Percentiles rank a stretch among this genome's conserved stretches.
These are phyloP conservation scores for Phrynocephalus guinanensis DNA, from an alignment of 2,797 vertebrate genomes.

Conservation along the genomic window DNA sequence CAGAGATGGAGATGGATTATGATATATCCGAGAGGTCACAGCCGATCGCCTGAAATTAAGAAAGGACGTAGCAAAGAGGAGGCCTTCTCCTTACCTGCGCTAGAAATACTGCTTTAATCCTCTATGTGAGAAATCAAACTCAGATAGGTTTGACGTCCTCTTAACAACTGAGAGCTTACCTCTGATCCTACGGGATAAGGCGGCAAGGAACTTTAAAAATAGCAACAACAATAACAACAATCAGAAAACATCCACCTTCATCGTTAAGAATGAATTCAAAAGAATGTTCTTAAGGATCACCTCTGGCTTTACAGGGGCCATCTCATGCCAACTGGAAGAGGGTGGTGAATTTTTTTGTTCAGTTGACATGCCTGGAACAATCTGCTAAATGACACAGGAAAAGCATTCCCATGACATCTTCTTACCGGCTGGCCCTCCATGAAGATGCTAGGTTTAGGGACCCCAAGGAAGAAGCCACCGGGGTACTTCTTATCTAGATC, in stretches of 20 bases:
- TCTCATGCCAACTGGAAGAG: accelerated
- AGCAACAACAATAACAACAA: not conserved
- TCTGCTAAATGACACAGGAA: too few relatives aligned
- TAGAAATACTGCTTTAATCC: constrained; percentile 63
- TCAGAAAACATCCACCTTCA: not conserved
- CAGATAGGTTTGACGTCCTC: not conserved
- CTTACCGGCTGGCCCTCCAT: not conserved
- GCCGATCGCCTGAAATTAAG: constrained; percentile 44
- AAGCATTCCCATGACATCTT: not conserved
- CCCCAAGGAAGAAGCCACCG: accelerated
- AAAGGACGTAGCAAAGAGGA: constrained; percentile 41
- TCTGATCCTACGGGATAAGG: not conserved
- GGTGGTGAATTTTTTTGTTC: not conserved
- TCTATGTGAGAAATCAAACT: not conserved
- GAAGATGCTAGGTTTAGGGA: too few relatives aligned
- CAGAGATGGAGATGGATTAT: not conserved
- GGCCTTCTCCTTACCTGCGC: constrained; percentile 36
- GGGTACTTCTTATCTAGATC: not conserved
- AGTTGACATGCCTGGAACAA: accelerated
- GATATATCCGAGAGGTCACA: not conserved
- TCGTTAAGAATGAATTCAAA: not conserved
- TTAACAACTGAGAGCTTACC: not conserved
- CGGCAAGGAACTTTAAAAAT: not conserved
- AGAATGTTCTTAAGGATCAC: not conserved
- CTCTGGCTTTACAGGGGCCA: not conserved